Percentiles rank a stretch among this genome's conserved stretches.
These are phyloP conservation scores for Callipepla californica DNA, from an alignment of 2,113 vertebrate genomes.

Conservation along the genomic window DNA sequence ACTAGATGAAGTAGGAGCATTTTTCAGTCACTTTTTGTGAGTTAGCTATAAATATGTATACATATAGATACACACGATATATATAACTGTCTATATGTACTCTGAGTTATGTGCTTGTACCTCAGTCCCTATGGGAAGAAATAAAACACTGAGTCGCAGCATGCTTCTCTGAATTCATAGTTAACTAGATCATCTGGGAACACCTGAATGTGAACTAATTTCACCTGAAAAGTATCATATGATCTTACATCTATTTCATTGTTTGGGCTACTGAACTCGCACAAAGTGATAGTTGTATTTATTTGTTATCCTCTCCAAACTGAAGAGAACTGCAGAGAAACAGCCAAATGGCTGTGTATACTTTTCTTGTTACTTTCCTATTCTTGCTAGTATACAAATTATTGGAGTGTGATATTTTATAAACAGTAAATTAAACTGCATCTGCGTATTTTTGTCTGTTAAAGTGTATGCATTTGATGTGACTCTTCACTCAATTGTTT, in stretches of 20 bases:
- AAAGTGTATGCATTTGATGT: neutral
- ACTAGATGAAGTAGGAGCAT: neutral
- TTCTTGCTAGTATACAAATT: neutral
- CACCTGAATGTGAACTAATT: neutral
- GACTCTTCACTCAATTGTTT: neutral
- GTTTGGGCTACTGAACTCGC: neutral
- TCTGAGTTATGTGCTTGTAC: neutral
- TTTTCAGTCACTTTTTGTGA: neutral
- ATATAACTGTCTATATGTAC: too few relatives aligned
- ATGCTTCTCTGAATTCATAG: neutral
- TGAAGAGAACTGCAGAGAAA: neutral
- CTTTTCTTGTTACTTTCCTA: neutral
- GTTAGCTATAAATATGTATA: too few relatives aligned
- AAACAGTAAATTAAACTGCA: constrained; percentile 22
- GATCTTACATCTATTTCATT: neutral
- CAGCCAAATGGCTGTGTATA: neutral
- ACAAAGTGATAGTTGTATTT: neutral
- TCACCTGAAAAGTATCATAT: neutral
- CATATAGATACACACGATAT: too few relatives aligned
- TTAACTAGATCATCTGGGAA: neutral
- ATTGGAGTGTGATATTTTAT: neutral
- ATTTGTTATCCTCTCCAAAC: neutral
- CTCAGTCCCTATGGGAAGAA: neutral
- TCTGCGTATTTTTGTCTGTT: neutral
- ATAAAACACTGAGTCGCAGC: neutral